Percentiles rank a stretch among this genome's conserved stretches.
These are phyloP conservation scores for Microtus pennsylvanicus DNA, from an alignment of 2,113 vertebrate species.

Conservation along the genomic window DNA sequence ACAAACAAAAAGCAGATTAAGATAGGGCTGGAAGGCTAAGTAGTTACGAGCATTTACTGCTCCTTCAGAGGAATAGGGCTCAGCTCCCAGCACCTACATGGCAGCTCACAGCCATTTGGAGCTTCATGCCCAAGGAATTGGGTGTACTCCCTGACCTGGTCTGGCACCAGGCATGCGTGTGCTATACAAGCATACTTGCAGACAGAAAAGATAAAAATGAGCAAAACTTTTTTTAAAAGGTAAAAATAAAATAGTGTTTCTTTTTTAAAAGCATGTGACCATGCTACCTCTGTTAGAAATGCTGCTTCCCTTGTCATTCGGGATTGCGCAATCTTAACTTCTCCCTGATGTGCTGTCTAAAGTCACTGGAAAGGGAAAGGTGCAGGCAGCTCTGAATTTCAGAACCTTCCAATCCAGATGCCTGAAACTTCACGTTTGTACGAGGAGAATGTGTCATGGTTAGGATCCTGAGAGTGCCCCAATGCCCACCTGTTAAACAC, in stretches of 20 bases:
- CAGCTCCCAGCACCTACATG: neutral
- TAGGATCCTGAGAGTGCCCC: neutral
- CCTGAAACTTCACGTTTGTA: neutral
- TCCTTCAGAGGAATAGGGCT: too few relatives aligned
- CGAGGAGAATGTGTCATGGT: too few relatives aligned
- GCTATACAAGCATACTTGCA: neutral
- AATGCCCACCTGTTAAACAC: too few relatives aligned
- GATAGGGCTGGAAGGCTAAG: neutral
- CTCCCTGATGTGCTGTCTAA: conserved; percentile 24
- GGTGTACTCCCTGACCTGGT: neutral
- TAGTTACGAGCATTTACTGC: neutral
- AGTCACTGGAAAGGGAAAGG: conserved; percentile 21
- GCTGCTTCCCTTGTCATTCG: neutral
- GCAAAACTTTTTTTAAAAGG: neutral
- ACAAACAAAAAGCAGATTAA: neutral
- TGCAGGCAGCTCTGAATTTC: conserved; percentile 59
- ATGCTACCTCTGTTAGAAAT: neutral
- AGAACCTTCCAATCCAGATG: neutral
- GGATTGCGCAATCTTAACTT: neutral
- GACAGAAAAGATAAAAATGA: neutral
- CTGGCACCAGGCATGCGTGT: neutral
- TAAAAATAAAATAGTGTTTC: neutral
- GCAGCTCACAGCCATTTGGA: neutral
- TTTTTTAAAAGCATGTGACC: neutral
- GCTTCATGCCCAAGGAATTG: neutral